These are phyloP conservation scores for Cryptomyrus ogoouensis DNA, from an alignment of 2,113 vertebrate species.

Conservation along the genomic window DNA sequence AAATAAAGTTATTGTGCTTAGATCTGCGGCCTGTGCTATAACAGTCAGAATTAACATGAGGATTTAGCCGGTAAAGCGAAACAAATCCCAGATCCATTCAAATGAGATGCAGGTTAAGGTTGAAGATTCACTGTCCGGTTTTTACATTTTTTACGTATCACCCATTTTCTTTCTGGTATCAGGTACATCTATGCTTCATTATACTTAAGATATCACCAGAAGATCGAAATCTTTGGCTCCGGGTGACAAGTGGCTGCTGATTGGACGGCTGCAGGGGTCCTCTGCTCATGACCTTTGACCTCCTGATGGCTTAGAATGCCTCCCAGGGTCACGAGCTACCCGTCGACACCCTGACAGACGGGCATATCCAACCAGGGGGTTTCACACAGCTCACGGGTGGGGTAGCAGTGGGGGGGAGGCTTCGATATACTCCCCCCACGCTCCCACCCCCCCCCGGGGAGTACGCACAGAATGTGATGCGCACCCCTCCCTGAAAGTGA, in stretches of 20 bases:
- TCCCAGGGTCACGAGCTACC: neutral
- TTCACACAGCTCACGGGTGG: neutral
- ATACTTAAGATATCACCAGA: neutral
- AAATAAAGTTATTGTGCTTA: neutral
- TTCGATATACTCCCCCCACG: neutral
- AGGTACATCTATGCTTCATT: neutral
- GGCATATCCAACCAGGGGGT: neutral
- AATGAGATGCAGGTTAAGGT: neutral
- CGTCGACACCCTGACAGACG: neutral
- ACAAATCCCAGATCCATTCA: neutral
- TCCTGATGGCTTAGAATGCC: neutral
- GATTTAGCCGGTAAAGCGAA: neutral
- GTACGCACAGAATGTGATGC: conserved; percentile 16
- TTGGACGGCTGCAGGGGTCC: neutral
- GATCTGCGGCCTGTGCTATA: neutral
- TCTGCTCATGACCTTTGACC: neutral
- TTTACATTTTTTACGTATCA: neutral
- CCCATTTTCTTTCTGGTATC: neutral
- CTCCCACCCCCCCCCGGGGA: conserved; percentile 30
- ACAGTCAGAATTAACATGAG: neutral
- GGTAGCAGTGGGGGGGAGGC: neutral
- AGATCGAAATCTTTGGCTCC: neutral
- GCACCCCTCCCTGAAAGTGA: conserved; percentile 39
- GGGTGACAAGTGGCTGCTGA: neutral
- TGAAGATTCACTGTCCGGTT: neutral